phyloP scores from a whole-genome alignment of 2,888 invertebrate species.

The Eupelmus urozonus region DNA sequence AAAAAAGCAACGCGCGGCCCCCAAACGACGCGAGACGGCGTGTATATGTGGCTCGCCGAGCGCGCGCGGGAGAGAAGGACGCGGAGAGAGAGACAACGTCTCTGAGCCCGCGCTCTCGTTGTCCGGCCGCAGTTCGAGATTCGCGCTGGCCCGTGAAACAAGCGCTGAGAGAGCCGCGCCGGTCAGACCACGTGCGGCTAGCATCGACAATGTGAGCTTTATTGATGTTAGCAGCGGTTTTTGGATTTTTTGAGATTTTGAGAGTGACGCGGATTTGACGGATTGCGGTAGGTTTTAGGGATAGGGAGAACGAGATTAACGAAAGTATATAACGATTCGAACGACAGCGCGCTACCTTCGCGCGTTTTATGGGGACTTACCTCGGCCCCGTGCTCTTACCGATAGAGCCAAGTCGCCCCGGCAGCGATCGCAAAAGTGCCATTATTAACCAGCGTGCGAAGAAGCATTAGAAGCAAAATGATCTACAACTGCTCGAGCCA shows the following conservation, averaged over 20 bases:
- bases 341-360: neutral
- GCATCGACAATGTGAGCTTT: neutral
- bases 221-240: neutral
- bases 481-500: constrained; percentile 69
- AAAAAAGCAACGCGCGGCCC: too few relatives aligned
- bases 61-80: neutral
- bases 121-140: constrained; percentile 69
- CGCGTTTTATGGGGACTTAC: neutral
- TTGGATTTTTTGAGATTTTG: constrained; percentile 1
- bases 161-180: constrained; percentile 62
- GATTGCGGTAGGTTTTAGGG: too few relatives aligned
- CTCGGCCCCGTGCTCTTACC: neutral
- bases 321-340: neutral
- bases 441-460: neutral
- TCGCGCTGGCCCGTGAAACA: constrained; percentile 72
- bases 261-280: too few relatives aligned
- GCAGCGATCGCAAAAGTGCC: too few relatives aligned
- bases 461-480: constrained; percentile 35
- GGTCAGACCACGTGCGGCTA: neutral
- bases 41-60: too few relatives aligned
- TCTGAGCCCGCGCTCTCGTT: constrained; percentile 19
- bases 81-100: constrained; percentile 2
- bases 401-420: neutral
- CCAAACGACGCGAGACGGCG: too few relatives aligned
- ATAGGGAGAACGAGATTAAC: too few relatives aligned